These are phyloP conservation scores for Lamellibrachia luymesi DNA, from an alignment of 1,140 invertebrate species.

Conservation along the genomic window DNA sequence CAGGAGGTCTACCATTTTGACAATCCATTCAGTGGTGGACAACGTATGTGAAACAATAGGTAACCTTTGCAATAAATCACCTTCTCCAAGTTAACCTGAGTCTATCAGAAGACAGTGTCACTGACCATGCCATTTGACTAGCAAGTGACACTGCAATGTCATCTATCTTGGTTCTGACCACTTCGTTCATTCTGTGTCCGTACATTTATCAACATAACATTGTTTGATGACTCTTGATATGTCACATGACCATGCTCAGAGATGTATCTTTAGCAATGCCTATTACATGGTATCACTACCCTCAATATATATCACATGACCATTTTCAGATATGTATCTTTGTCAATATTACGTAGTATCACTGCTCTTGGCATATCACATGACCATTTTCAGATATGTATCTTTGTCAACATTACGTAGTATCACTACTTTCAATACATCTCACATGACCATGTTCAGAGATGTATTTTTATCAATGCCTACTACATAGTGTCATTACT, in stretches of 20 bases:
- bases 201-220: neutral
- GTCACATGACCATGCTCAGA: neutral
- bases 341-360: too few species aligned
- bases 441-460: neutral
- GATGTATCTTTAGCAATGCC: neutral
- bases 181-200: too few species aligned
- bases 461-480: neutral
- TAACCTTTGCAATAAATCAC: neutral
- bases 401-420: neutral
- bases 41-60: neutral
- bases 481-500: neutral
- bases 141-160: neutral
- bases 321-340: too few species aligned
- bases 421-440: neutral
- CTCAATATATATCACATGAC: too few species aligned
- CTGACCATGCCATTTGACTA: neutral
- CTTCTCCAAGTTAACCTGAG: neutral
- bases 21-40: neutral
- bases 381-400: too few species aligned
- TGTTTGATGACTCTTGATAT: neutral
- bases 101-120: neutral
- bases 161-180: too few species aligned
- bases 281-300: too few species aligned
- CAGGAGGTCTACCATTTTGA: neutral
- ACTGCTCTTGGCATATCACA: too few species aligned